These are phyloP conservation scores for Engystomops pustulosus DNA, from an alignment of 2,113 vertebrate genomes.

Conservation along the genomic window DNA sequence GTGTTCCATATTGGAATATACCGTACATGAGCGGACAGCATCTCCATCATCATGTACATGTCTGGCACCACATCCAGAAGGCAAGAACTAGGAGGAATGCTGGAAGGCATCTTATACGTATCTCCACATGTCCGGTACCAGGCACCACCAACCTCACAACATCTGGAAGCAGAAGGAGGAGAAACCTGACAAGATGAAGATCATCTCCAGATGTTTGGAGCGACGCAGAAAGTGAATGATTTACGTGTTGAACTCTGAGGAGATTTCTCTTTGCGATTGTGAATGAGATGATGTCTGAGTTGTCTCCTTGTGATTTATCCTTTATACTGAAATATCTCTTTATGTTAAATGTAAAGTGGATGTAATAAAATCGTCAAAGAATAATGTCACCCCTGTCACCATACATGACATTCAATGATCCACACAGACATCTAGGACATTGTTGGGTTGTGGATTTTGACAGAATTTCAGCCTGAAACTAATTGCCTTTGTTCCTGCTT, in stretches of 20 bases:
- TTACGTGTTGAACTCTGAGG: not conserved
- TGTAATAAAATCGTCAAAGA: conserved; percentile 4
- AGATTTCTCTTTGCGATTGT: not conserved
- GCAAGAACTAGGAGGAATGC: not conserved
- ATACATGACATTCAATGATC: too few relatives aligned
- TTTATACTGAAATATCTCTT: not conserved
- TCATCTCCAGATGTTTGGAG: not conserved
- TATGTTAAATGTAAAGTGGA: not conserved
- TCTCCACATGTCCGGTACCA: conserved; percentile 1
- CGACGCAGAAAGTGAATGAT: not conserved
- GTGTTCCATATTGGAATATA: conserved; percentile 3
- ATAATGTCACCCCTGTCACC: not conserved
- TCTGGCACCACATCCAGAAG: not conserved
- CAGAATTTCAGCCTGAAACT: too few relatives aligned
- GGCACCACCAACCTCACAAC: not conserved
- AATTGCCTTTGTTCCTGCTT: too few relatives aligned
- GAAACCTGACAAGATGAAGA: not conserved
- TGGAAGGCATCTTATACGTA: not conserved
- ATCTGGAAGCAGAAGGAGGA: not conserved
- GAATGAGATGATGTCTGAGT: not conserved
- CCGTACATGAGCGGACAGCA: not conserved
- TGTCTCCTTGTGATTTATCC: not conserved
- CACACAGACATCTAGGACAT: too few relatives aligned
- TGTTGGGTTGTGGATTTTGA: too few relatives aligned
- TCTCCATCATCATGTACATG: not conserved